Conservation (phyloP, 2,888 invertebrate species). For the Lasioglossum lativentre region DNA sequence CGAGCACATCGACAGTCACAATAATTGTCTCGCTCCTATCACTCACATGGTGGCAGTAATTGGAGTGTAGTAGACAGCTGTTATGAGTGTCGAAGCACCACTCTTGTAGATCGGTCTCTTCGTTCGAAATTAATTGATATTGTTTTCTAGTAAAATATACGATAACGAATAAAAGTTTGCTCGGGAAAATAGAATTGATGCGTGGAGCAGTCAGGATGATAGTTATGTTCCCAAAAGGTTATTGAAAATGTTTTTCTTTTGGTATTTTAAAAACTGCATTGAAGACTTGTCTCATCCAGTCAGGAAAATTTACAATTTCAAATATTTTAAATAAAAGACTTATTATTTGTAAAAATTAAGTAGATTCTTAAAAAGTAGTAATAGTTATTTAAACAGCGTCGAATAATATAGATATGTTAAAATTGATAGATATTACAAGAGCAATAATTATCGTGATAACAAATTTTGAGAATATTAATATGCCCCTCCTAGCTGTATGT, state of each 20-base stretch:
- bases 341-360: background rate
- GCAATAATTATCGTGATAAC: background rate
- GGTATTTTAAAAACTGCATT: no score
- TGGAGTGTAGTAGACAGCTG: background rate
- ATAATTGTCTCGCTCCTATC: slow-evolving; percentile 1
- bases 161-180: background rate
- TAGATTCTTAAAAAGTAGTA: no score
- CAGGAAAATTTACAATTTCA: no score
- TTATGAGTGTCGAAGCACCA: background rate
- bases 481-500: background rate
- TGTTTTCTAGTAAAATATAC: background rate
- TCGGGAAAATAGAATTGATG: background rate
- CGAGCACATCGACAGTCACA: background rate
- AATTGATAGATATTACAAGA: background rate
- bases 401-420: background rate
- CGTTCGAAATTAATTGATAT: slow-evolving; percentile 1
- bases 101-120: background rate
- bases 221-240: no score
- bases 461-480: background rate
- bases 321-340: background rate
- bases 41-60: background rate
- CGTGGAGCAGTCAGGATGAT: no score
- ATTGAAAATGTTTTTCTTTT: no score
- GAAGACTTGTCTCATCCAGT: no score
- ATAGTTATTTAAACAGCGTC: background rate